Evolutionary conservation across 1,140 invertebrate species (phyloP), one percentile per base, ranked within the genome.

Genomic region (Zophobas atratus): DNA sequence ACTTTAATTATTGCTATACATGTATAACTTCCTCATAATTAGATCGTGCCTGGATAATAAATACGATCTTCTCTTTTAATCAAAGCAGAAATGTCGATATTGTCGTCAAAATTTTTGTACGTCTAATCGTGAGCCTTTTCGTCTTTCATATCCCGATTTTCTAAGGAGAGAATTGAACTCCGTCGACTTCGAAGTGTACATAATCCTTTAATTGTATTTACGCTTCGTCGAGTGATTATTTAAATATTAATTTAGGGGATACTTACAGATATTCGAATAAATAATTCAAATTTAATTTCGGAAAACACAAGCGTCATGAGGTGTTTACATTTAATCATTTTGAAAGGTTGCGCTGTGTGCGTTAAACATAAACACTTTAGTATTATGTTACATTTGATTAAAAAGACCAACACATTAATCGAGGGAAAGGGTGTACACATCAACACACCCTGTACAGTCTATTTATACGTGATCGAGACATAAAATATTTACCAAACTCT

Each of bases 341-440:
- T 81, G 79, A 82, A 82, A 83, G 81, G 76, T 80, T 77, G 60
- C 70, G 71, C 67, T 74, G 78, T 72, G 77, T 70, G 75, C 73
- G 75, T 82, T 83, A 82, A 83, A 81, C 78, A 81, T 78, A 82
- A 80, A 80, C 79, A 79, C 79, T 79, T 81, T 79, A 77, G 81
- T 83, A 83, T 83, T 83, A 78, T 74, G 76, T 83, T 82, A 82
- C 81, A 82, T 81, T 83, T 81, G 81, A 83, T 82, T 83, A 83
- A 80, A 81, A 81, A 81, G 80, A 83, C 80, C 75, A 80, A 80
- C 80, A 81, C 81, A 80, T 78, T 78, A 75, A 78, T 74, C 72
- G 77, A 70, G 77, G 60, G 77, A 78, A 75, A 78, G 77, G 77
- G 77, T 78, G 77, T 63, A 39, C 60, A 70, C 63, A 76, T 57